Conservation (phyloP, 2,888 invertebrate species). For the Ichneumon xanthorius region DNA sequence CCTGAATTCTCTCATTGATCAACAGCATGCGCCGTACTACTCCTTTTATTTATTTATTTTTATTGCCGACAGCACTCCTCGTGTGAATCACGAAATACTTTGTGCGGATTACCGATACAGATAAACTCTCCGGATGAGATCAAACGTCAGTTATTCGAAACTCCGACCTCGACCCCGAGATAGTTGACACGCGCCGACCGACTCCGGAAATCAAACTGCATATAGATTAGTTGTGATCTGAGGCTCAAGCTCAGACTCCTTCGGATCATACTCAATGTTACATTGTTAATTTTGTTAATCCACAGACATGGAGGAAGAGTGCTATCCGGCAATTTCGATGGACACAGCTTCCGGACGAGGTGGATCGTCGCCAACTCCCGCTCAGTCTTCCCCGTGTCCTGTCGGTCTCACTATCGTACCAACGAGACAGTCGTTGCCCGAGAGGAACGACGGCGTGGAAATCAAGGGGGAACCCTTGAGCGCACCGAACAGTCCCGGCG, state of each 20-base stretch:
- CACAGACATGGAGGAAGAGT: conserved; percentile 95
- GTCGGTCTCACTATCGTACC: conserved; percentile 51
- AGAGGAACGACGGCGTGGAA: conserved; percentile 78
- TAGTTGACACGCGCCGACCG: not conserved
- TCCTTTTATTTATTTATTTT: not conserved
- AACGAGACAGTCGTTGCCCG: conserved; percentile 62
- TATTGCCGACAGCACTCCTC: not conserved
- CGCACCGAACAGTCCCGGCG: conserved; percentile 90
- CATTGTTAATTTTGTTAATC: conserved; percentile 18
- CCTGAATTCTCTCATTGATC: not conserved
- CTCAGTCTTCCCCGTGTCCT: conserved; percentile 54
- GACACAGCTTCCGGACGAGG: conserved; percentile 86
- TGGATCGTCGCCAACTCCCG: conserved; percentile 71
- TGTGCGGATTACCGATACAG: not conserved
- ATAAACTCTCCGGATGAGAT: conserved; percentile 15
- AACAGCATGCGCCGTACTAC: not conserved
- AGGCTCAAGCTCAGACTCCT: not conserved
- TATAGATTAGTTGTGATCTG: not conserved
- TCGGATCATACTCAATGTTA: not conserved
- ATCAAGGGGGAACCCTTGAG: conserved; percentile 93
- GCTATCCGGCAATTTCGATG: conserved; percentile 93
- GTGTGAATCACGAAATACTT: conserved; percentile 12
- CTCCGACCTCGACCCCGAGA: conserved; percentile 12
- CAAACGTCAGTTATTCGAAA: conserved; percentile 16
- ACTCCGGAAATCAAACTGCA: conserved; percentile 5